Evolutionary conservation across 2,113 vertebrate genomes (phyloP), one percentile per base, ranked within the genome.

Genomic region (Nannobrachium achirus): DNA sequence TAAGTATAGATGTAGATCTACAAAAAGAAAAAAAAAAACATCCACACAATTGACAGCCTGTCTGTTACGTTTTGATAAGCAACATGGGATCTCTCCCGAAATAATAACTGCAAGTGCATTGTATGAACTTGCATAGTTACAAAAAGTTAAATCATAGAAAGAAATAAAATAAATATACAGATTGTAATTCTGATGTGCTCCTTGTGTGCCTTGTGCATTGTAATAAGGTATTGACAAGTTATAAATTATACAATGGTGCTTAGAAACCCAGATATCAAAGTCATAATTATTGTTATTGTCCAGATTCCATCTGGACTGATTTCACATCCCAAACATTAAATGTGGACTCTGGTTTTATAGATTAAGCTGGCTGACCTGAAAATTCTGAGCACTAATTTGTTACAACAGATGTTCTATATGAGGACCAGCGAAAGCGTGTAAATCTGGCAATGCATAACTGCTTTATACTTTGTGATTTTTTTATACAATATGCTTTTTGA

Each of bases 401-500:
- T 66, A 64, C 48, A 86, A 62, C 76, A 73, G 68, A 52, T 45
- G 75, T 73, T 78, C 57, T 57, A 33, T 53, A 33, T 45, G 42
- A 56, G 59, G 81, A 81, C 56, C 56, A 56, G 63, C 62, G 82
- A 64, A 81, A 67, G 76, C 66, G 70, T 88, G 80, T 76, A 86
- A 70, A 89, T 70, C 52, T 4, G 38, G 15, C 15, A 19, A 9
- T n/a, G 15, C 11, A 42, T 18, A 82, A 88, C 66, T 69, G 73
- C 86, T 91, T 91, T 90, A 71, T 88, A 91, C 81, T 85, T 87
- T 85, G 80, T 88, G 82, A 84, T 87, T 67, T 90, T n/a, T 87
- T 88, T 80, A 86, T 87, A 87, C 79, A 38, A 73, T 87, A 74
- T 65, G 82, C 62, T 56, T 88, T 90, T 90, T 90, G 73, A 90